phyloP scores from a whole-genome alignment of 2,113 vertebrate genomes.

The Nothobranchius furzeri region DNA sequence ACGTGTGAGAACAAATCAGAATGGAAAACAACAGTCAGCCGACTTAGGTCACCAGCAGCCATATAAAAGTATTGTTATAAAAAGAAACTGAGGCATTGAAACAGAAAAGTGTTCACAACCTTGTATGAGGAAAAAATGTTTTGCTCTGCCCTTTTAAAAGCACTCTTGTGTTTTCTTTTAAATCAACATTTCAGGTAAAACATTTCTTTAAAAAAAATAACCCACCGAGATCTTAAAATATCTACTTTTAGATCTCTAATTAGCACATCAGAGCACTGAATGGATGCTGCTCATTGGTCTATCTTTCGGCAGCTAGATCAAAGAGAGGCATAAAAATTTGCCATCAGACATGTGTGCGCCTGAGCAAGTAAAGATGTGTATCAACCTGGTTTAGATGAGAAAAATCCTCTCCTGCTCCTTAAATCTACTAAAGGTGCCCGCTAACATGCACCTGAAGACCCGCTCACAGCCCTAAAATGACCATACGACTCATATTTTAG shows the following conservation, averaged over 20 bases:
- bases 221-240: background rate
- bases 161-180: background rate
- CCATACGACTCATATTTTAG: background rate
- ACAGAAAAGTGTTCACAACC: background rate
- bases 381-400: background rate
- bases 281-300: slow-evolving; percentile 13
- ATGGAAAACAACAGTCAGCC: slow-evolving; percentile 11
- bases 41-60: slow-evolving; percentile 9
- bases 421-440: too few relatives aligned
- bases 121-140: background rate
- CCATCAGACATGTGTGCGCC: slow-evolving; percentile 10
- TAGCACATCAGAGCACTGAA: background rate
- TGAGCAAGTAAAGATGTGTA: slow-evolving; percentile 7
- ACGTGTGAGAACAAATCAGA: background rate
- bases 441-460: too few relatives aligned
- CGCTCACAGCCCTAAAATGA: too few relatives aligned
- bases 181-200: background rate
- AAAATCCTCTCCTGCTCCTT: too few relatives aligned
- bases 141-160: background rate
- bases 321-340: slow-evolving; percentile 27
- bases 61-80: slow-evolving; percentile 8
- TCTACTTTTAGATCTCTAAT: slow-evolving; percentile 8
- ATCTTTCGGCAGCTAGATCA: slow-evolving; percentile 38
- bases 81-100: background rate
- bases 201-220: background rate